These are phyloP conservation scores for Potorous gilbertii DNA, from an alignment of 2,797 vertebrate genomes.

Conservation along the genomic window DNA sequence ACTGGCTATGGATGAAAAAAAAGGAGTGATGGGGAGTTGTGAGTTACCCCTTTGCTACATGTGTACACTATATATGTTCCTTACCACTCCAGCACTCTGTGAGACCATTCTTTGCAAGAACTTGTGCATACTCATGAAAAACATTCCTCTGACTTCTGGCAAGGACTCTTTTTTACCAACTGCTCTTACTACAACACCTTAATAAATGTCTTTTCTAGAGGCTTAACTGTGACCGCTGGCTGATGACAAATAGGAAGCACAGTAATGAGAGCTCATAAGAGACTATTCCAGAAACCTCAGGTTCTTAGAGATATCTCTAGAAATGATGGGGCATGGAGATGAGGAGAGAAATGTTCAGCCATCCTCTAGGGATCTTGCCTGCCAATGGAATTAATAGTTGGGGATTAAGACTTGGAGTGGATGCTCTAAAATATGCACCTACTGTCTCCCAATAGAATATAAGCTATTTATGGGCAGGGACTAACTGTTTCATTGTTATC, in stretches of 20 bases:
- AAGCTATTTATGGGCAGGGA: not conserved
- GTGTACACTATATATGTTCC: not conserved
- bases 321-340: not conserved
- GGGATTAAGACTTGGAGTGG: not conserved
- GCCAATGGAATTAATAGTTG: not conserved
- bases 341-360: not conserved
- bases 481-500: not conserved
- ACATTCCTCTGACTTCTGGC: not conserved
- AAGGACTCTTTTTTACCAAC: not conserved
- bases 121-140: not conserved
- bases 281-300: not conserved
- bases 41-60: not conserved
- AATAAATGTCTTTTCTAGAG: not conserved
- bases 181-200: not conserved
- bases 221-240: not conserved
- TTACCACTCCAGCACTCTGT: not conserved
- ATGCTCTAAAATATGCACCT: not conserved
- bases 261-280: not conserved
- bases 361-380: not conserved
- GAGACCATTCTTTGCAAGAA: not conserved
- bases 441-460: not conserved
- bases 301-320: not conserved
- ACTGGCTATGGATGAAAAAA: not conserved
- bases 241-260: not conserved
- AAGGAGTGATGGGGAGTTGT: not conserved